A percentile compares a stretch with the other conserved stretches of the same genome.
Conservation (phyloP, 35 echinoderm and acorn worm species). For the Diadema setosum region DNA sequence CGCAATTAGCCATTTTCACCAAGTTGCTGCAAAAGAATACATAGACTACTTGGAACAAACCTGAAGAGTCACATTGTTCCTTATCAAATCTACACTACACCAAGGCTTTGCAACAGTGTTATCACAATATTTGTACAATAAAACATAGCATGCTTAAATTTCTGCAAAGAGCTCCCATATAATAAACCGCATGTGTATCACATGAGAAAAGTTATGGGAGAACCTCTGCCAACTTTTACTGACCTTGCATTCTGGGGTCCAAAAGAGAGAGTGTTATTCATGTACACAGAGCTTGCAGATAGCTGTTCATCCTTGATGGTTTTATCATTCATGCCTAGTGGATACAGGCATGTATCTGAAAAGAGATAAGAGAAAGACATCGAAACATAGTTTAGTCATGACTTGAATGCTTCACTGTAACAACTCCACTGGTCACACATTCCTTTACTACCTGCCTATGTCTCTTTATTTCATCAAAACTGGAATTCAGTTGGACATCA, state of each 20-base stretch:
- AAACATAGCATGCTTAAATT: no score
- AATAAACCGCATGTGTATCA: no score
- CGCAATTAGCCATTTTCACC: no score
- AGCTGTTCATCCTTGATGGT: conserved; percentile 83
- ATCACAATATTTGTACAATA: no score
- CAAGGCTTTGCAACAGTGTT: no score
- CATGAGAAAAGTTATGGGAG: no score
- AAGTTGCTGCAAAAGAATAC: no score
- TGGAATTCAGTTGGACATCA: background rate
- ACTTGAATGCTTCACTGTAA: background rate
- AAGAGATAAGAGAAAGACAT: background rate
- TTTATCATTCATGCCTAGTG: conserved; percentile 84
- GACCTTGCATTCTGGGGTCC: conserved; percentile 94
- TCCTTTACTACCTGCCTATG: background rate
- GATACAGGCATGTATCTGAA: conserved; percentile 68
- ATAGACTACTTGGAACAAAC: no score
- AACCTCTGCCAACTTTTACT: no score
- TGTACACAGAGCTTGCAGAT: conserved; percentile 72
- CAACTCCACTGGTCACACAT: background rate
- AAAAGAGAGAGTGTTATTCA: conserved; percentile 45
- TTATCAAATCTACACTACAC: no score
- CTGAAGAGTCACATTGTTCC: no score
- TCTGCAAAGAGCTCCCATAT: no score
- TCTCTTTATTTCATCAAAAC: background rate
- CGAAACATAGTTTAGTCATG: background rate